These are phyloP conservation scores for Anoncus sp. DNA, from an alignment of 2,888 invertebrate species.

Conservation along the genomic window DNA sequence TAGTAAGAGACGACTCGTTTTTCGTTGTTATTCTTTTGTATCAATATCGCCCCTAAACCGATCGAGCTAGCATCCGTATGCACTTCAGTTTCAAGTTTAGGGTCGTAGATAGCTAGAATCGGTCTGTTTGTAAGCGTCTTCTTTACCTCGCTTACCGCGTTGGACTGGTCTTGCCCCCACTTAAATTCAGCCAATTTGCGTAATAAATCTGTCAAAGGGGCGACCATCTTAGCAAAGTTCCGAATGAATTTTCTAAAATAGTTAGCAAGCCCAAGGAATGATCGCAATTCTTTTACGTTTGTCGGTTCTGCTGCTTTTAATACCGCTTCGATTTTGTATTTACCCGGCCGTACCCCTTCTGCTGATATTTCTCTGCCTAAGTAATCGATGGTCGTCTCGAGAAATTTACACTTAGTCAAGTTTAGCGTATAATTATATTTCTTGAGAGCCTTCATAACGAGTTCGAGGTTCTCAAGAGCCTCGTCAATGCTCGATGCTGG, in stretches of 20 bases:
- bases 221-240: constrained; percentile 67
- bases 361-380: constrained; percentile 65
- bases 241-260: constrained; percentile 74
- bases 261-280: constrained; percentile 71
- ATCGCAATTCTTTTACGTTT: constrained; percentile 69
- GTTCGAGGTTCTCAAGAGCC: constrained; percentile 61
- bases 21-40: constrained; percentile 68
- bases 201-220: constrained; percentile 69
- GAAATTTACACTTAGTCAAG: constrained; percentile 65
- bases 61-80: constrained; percentile 78
- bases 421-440: constrained; percentile 67
- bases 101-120: constrained; percentile 73
- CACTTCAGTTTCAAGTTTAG: constrained; percentile 68
- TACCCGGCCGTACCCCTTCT: constrained; percentile 68
- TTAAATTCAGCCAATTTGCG: constrained; percentile 62
- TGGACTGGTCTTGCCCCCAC: constrained; percentile 69
- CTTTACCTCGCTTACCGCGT: constrained; percentile 71
- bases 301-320: constrained; percentile 61
- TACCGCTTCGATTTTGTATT: constrained; percentile 53
- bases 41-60: constrained; percentile 75
- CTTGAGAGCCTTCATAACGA: constrained; percentile 62
- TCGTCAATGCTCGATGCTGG: constrained; percentile 62
- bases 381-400: constrained; percentile 55
- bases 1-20: constrained; percentile 47
- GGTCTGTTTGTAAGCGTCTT: constrained; percentile 64